These are phyloP conservation scores for Bothrops jararaca DNA, from an alignment of 2,113 vertebrate genomes.

Conservation along the genomic window DNA sequence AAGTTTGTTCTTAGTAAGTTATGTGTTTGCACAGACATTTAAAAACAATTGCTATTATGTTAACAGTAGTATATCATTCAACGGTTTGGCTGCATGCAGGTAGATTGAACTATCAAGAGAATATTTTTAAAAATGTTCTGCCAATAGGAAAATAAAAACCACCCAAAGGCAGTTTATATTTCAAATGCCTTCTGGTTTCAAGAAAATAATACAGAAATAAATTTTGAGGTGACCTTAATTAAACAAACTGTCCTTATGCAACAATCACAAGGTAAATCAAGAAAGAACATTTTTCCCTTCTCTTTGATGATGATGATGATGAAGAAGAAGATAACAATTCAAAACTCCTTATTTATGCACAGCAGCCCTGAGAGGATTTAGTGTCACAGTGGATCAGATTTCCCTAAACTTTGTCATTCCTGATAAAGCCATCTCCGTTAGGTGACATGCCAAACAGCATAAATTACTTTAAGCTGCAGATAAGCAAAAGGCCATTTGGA, in stretches of 20 bases:
- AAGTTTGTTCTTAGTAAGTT: neutral
- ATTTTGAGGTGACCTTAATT: slow-evolving; percentile 52
- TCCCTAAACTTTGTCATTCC: slow-evolving; percentile 64
- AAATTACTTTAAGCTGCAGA: slow-evolving; percentile 76
- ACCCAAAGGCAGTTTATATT: slow-evolving; percentile 56
- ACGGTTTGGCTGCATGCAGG: neutral
- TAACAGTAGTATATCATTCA: neutral
- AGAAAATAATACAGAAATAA: slow-evolving; percentile 56
- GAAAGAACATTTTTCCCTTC: slow-evolving; percentile 19
- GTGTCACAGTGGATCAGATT: slow-evolving; percentile 72
- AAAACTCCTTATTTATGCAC: slow-evolving; percentile 54
- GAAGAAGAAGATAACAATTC: neutral
- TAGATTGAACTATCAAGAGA: neutral
- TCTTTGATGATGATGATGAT: neutral
- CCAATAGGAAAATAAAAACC: slow-evolving; percentile 34
- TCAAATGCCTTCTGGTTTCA: slow-evolving; percentile 49
- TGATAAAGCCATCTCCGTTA: slow-evolving; percentile 68
- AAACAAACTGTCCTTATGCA: slow-evolving; percentile 63
- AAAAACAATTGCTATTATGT: neutral
- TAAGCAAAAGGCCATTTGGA: slow-evolving; percentile 71
- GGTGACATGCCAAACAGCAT: slow-evolving; percentile 71
- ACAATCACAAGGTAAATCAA: slow-evolving; percentile 62
- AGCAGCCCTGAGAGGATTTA: slow-evolving; percentile 70
- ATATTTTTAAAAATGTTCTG: neutral
- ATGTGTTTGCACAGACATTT: neutral